Base-by-base conservation (phyloP, 53 echinoderm and acorn worm genomes). In the Astropecten irregularis region DNA sequence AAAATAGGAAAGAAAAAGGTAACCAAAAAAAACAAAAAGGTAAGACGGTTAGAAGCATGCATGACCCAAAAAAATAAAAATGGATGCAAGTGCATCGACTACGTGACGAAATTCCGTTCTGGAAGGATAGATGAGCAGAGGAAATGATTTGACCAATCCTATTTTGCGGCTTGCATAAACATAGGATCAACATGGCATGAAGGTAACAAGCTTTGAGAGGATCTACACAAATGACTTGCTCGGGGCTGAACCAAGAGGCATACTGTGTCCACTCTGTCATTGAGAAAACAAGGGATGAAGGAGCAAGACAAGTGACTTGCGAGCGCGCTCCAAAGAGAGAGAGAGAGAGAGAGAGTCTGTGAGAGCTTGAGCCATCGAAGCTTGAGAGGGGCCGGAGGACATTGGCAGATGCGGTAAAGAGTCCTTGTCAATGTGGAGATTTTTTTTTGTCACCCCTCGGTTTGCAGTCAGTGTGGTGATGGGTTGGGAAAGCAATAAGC, bases 61-160 rank as follows among this genome's bases (percentile, higher is more conserved):
- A 67, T 67, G 67, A 67, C 67, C 67, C 67, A 67, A 30, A 67
- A 67, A 67, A 38, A 35, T 22, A 67, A 67, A 67, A 67, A n/a
- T n/a, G n/a, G n/a, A n/a, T n/a, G n/a, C n/a, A n/a, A n/a, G n/a
- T n/a, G n/a, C n/a, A n/a, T n/a, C n/a, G 38, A 67, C 38, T 76
- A 57, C 76, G 76, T 76, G 76, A 76, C 76, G 57, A 51, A 50
- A 76, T 38, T 56, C 29, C 55, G 8, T 57, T 58, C 76, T 57
- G 57, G 76, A 14, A 36, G 76, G 76, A 55, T 56, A 76, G 76
- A 58, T 57, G 25, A 23, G 76, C 76, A 16, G 56, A 76, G 58
- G 57, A 73, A 55, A 76, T 76, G 76, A 76, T 76, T 76, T 76
- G 76, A 57, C 76, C 76, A 76, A 76, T 76, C 76, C 76, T 76